Evolutionary conservation across 2,888 invertebrate species (phyloP), one percentile per base, ranked within the genome.

Genomic region (Drosophila greeni): DNA sequence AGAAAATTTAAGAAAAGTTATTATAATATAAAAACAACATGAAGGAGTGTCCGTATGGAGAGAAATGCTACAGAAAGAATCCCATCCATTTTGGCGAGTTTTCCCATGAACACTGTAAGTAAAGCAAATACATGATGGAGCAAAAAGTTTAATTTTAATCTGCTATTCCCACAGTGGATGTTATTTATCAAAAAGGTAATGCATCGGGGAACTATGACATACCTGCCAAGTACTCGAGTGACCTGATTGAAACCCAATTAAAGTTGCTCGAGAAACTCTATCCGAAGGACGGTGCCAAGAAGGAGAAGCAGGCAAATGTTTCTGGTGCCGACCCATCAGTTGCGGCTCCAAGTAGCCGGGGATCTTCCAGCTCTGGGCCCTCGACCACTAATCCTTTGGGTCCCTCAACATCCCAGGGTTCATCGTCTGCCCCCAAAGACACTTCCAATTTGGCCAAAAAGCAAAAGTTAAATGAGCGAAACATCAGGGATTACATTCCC

Each of bases 1-100:
- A 16, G 29, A 9, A 1, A 7, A 7, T 11, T 5, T 0, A 2
- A 1, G 9, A 3, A 8, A 9, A 12, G 2, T 2, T 16, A 31
- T 34, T 6, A 6, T 3, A 18, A 18, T 4, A 37, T 16, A 23
- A n/a, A n/a, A 43, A 1, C 26, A 77, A 66, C 12, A 71, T 84
- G 64, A 91, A 90, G 71, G 88, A 90, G 62, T 97, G 97, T 86
- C 92, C 92, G 16, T 96, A 94, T 87, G 94, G 93, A 8, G 92
- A 92, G 29, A 92, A 91, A 74, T 97, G 97, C 84, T 97, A 94
- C 83, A 91, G 97, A 54, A 92, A 92, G 80, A 97, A 96, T 90
- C 95, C 95, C 1, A 92, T 93, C 60, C 97, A 97, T 88, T 94
- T 96, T 68, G 91, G 91, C 66, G 94, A 96, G 87, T 96, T 91